These are phyloP conservation scores for Denticeps clupeoides DNA, from an alignment of 2,797 vertebrate genomes.

Conservation along the genomic window DNA sequence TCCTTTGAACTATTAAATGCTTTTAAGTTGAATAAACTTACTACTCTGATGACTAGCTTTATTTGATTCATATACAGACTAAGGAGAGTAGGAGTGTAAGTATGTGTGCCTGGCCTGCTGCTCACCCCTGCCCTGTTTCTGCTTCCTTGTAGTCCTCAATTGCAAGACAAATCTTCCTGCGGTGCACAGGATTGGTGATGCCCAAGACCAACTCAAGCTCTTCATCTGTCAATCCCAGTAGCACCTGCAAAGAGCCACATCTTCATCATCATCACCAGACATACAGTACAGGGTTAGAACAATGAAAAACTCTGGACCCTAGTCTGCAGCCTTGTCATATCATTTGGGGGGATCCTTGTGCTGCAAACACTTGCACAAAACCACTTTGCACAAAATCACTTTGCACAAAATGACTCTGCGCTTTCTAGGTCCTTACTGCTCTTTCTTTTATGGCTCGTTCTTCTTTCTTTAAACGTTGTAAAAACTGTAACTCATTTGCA, in stretches of 20 bases:
- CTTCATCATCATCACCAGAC: constrained; percentile 1
- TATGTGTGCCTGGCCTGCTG: background rate
- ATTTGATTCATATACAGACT: background rate
- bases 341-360: no score
- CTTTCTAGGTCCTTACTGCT: no score
- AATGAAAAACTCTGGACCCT: no score
- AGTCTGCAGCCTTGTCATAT: background rate
- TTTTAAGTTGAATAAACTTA: background rate
- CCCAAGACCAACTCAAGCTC: constrained; percentile 71
- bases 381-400: no score
- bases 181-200: constrained; percentile 65
- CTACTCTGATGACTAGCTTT: no score
- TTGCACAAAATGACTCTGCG: no score
- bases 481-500: no score
- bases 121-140: constrained; percentile 65
- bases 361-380: no score
- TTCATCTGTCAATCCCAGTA: constrained; percentile 72
- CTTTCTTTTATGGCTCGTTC: no score
- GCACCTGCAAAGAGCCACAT: constrained; percentile 49
- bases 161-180: constrained; percentile 71
- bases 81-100: background rate
- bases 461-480: no score
- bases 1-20: background rate
- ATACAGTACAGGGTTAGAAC: constrained; percentile 1
- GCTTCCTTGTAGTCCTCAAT: constrained; percentile 77